Conservation (phyloP, 2,888 invertebrate species). For the Yponomeuta plumbellus region DNA sequence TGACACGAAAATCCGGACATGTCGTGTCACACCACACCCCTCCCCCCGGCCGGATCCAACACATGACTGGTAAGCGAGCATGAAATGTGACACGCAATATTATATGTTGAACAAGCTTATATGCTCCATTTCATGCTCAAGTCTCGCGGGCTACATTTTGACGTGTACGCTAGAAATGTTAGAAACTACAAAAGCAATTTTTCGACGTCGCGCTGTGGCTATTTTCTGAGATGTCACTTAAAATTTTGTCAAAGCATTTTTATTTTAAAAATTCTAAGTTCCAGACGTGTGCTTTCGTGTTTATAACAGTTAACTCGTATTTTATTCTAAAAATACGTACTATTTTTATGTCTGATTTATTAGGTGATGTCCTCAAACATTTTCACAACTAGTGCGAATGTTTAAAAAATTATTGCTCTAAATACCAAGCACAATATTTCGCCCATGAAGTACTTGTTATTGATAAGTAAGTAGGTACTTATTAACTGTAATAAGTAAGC, state of each 20-base stretch:
- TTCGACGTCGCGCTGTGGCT: not conserved
- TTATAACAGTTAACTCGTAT: not conserved
- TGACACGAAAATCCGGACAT: slow-evolving; percentile 1
- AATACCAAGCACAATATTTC: too few species aligned
- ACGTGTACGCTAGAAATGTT: not conserved
- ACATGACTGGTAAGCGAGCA: not conserved
- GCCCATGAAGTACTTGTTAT: too few species aligned
- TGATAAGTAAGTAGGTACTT: too few species aligned
- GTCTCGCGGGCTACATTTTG: not conserved
- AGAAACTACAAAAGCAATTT: not conserved
- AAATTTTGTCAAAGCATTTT: not conserved
- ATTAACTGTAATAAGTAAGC: not conserved
- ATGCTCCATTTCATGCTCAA: not conserved
- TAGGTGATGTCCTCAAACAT: too few species aligned
- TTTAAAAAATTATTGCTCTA: too few species aligned
- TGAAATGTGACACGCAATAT: slow-evolving; percentile 1
- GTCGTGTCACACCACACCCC: not conserved
- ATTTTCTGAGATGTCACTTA: not conserved
- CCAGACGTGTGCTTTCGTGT: not conserved
- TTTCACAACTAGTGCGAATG: too few species aligned
- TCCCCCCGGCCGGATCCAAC: not conserved
- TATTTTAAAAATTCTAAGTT: not conserved
- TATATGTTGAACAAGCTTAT: not conserved
- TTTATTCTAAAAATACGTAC: not conserved
- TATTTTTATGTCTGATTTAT: not conserved